Conservation (phyloP, 2,888 invertebrate genomes). For the Lysandra bellargus region DNA sequence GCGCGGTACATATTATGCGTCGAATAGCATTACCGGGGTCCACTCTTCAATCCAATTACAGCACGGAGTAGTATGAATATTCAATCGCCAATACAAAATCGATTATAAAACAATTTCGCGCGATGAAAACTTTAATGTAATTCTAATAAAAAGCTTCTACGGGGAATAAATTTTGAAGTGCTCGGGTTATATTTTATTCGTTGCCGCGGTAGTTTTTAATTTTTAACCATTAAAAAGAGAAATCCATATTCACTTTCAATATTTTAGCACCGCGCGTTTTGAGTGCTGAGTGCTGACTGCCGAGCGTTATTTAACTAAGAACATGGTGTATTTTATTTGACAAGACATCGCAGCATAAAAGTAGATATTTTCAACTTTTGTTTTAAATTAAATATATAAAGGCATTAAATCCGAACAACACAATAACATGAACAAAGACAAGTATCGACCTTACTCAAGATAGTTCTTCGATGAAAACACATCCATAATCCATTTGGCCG, state of each 20-base stretch:
- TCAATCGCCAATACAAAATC: slow-evolving; percentile 62
- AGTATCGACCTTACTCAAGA: too few relatives aligned
- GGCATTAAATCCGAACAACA: too few relatives aligned
- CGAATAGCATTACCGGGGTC: slow-evolving; percentile 50
- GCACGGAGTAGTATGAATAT: slow-evolving; percentile 67
- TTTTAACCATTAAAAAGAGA: background rate
- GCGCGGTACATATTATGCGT: slow-evolving; percentile 46
- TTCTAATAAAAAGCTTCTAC: slow-evolving; percentile 31
- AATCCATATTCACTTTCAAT: background rate
- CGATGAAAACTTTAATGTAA: slow-evolving; percentile 38
- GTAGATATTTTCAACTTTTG: background rate
- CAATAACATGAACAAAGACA: too few relatives aligned
- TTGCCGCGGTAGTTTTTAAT: background rate
- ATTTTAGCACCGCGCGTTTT: background rate
- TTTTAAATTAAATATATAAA: too few relatives aligned
- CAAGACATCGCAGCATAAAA: background rate
- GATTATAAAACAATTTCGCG: slow-evolving; percentile 59
- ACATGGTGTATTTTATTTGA: background rate
- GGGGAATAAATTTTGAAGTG: slow-evolving; percentile 25
- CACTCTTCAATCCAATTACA: slow-evolving; percentile 65
- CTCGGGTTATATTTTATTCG: slow-evolving; percentile 5
- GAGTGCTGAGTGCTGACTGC: background rate
- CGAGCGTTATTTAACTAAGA: background rate
- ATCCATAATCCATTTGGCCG: too few relatives aligned
- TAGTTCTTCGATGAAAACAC: too few relatives aligned